phyloP scores from a whole-genome alignment of 2,888 invertebrate genomes.

The Xanthia icteritia region DNA sequence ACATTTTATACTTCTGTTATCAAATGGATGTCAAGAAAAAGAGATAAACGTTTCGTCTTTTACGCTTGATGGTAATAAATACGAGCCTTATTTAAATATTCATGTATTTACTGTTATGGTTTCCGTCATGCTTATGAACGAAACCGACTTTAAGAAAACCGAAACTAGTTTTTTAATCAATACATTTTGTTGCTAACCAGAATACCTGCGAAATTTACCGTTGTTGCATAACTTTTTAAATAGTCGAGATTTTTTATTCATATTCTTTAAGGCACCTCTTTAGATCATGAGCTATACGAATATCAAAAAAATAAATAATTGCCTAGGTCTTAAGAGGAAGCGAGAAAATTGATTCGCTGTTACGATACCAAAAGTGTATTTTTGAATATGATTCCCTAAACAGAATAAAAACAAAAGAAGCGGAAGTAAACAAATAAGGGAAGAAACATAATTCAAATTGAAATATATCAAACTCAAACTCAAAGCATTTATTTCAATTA shows the following conservation, averaged over 20 bases:
- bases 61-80: slow-evolving; percentile 9
- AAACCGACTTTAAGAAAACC: neutral
- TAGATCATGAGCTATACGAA: no score
- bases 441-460: slow-evolving; percentile 21
- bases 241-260: no score
- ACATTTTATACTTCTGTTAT: slow-evolving; percentile 20
- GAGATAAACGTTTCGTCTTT: slow-evolving; percentile 17
- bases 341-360: no score
- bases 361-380: neutral
- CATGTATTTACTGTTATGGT: neutral
- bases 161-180: neutral
- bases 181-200: neutral
- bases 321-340: no score
- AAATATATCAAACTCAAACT: no score
- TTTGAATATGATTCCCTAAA: neutral
- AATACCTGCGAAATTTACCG: no score
- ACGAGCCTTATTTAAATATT: slow-evolving; percentile 1
- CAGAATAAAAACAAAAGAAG: slow-evolving; percentile 1
- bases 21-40: slow-evolving; percentile 27
- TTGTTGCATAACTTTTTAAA: no score
- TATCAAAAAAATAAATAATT: no score
- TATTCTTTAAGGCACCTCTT: no score
- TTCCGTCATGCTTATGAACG: neutral
- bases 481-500: no score
- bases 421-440: neutral